Percentiles rank a stretch among this genome's conserved stretches.
Conservation (phyloP, 2,113 vertebrate species). For the Leptobrachium ailaonicum region DNA sequence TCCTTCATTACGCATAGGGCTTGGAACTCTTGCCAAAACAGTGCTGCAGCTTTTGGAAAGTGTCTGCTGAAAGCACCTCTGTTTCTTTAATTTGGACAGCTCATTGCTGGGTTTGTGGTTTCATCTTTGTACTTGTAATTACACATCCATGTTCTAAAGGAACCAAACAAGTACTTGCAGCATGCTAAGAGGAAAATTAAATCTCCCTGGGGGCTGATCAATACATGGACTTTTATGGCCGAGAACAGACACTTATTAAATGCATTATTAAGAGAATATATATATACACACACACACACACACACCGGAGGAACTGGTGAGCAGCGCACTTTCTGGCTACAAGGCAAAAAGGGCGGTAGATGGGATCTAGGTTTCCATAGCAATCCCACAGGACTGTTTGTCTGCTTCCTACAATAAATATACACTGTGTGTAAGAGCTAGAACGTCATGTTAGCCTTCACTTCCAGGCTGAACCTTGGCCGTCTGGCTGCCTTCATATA, state of each 20-base stretch:
- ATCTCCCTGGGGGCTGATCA: conserved; percentile 39
- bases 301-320: conserved; percentile 44
- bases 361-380: conserved; percentile 59
- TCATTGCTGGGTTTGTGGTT: background rate
- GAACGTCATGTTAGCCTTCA: no score
- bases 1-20: no score
- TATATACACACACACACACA: background rate
- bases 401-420: background rate
- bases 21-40: no score
- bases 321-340: conserved; percentile 43
- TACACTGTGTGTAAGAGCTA: background rate
- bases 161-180: conserved; percentile 3
- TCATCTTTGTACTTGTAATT: background rate
- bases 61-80: no score
- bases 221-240: conserved; percentile 30
- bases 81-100: no score
- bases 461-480: no score
- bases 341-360: conserved; percentile 51
- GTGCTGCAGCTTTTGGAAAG: no score
- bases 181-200: conserved; percentile 34
- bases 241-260: conserved; percentile 44
- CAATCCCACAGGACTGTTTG: conserved; percentile 53
- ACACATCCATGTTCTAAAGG: conserved; percentile 32
- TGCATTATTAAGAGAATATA: conserved; percentile 11
- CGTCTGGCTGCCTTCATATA: background rate